Base-by-base conservation (phyloP, 2,888 invertebrate species). In the Campoplex nolae region DNA sequence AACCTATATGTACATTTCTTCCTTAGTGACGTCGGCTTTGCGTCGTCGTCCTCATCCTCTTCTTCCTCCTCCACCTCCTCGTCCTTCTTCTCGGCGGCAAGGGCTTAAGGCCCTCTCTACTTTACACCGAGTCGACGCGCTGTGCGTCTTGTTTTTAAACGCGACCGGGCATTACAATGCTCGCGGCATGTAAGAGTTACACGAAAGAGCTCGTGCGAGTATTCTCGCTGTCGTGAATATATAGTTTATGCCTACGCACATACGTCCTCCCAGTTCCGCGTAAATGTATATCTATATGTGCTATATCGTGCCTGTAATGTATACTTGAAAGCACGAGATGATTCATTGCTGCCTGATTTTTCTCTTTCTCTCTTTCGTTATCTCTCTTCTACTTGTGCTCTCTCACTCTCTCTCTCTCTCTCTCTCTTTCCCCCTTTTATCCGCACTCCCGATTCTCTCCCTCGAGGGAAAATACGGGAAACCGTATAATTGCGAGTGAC, bases 401-500 rank as follows among this genome's bases (percentile, higher is more conserved):
- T 45, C 56, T 89, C 88, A 84, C 89, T 89, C 90, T 90, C 90
- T 88, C n/a, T n/a, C n/a, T 90, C 89, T 70, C 70, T 76, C 65
- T 18, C 51, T 51, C n/a, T 88, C 88, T 86, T 88, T 89, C 90
- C 89, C 90, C 88, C 88, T 90, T 88, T 56, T 32, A 62, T 89
- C 88, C 45, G 73, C 18, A 58, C 35, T 73, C 90, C 35, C 58
- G 56, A 71, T 62, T 70, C 68, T 79, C 70, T 68, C 75, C 58
- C 92, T 91, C 90, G 91, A 91, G 92, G 32, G 92, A 83, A 93
- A 93, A 92, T 92, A 91, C 90, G 91, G 91, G 92, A 82, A 93
- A 93, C 92, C 77, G 38, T 92, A 90, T 93, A 93, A 93, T 93
- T 93, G 93, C 90, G 90, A 89, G 92, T 92, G 92, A 93, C 92